phyloP scores from a whole-genome alignment of 2,113 vertebrate genomes.

The Caranx ignobilis region DNA sequence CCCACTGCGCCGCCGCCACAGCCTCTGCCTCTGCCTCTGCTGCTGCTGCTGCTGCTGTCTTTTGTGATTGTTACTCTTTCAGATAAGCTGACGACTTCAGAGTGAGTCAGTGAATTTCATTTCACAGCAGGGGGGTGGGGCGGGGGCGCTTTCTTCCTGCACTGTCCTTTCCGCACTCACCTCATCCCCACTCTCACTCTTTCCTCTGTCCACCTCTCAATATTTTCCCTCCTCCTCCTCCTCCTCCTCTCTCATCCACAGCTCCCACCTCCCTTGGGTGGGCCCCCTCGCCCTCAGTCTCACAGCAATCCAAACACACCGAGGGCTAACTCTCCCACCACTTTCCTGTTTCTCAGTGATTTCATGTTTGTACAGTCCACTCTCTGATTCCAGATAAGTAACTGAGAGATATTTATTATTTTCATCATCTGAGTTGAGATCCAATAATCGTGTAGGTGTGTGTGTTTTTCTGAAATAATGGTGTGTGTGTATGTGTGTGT shows the following conservation, averaged over 20 bases:
- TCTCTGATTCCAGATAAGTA: slow-evolving; percentile 37
- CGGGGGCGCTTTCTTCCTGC: slow-evolving; percentile 10
- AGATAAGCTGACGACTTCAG: slow-evolving; percentile 48
- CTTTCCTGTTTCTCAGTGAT: slow-evolving; percentile 46
- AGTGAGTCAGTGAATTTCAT: slow-evolving; percentile 66
- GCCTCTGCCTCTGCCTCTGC: too few relatives aligned
- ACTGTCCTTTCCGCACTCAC: slow-evolving; percentile 27
- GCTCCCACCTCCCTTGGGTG: slow-evolving; percentile 47
- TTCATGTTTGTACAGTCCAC: slow-evolving; percentile 21
- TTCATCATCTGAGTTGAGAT: slow-evolving; percentile 38
- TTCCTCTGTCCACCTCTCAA: slow-evolving; percentile 46
- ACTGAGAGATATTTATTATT: slow-evolving; percentile 53
- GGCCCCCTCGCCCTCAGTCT: slow-evolving; percentile 57
- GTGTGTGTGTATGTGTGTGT: slow-evolving; percentile 64
- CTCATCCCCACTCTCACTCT: slow-evolving; percentile 15
- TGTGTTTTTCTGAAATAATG: slow-evolving; percentile 21
- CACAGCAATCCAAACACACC: slow-evolving; percentile 73
- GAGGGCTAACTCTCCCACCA: slow-evolving; percentile 56
- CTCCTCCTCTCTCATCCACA: slow-evolving; percentile 33
- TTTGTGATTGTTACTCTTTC: slow-evolving; percentile 28
- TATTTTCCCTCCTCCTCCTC: slow-evolving; percentile 36
- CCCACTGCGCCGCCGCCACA: background rate
- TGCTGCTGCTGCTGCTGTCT: slow-evolving; percentile 5
- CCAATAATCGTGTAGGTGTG: slow-evolving; percentile 32
- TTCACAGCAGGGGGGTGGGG: slow-evolving; percentile 12